phyloP scores from a whole-genome alignment of 2,888 invertebrate species.

The Microctonus aethiopoides region DNA sequence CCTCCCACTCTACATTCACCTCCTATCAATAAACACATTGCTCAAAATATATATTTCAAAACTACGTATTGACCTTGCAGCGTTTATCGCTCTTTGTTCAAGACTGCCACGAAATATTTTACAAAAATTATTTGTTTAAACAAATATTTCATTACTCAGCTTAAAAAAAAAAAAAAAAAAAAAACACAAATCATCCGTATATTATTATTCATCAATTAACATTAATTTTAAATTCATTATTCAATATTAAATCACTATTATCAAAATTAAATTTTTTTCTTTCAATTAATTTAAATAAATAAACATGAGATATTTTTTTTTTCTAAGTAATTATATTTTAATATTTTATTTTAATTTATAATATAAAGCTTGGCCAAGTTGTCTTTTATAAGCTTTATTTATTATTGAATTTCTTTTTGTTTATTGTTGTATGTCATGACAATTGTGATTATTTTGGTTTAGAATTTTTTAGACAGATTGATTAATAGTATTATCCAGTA shows the following conservation, averaged over 20 bases:
- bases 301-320: no score
- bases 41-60: not conserved
- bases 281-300: no score
- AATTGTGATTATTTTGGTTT: not conserved
- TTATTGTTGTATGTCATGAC: not conserved
- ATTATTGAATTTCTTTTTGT: not conserved
- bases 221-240: no score
- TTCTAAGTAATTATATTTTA: no score
- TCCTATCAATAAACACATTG: not conserved
- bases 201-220: no score
- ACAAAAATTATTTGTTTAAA: no score
- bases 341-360: no score
- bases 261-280: no score
- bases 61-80: not conserved
- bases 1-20: not conserved
- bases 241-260: no score
- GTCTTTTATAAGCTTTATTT: not conserved
- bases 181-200: no score
- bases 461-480: not conserved
- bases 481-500: slow-evolving; percentile 1
- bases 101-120: not conserved
- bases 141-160: no score
- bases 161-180: no score
- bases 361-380: not conserved
- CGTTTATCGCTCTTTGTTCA: not conserved